These are phyloP conservation scores for Xenops minutus DNA, from an alignment of 2,797 vertebrate genomes.

Conservation along the genomic window DNA sequence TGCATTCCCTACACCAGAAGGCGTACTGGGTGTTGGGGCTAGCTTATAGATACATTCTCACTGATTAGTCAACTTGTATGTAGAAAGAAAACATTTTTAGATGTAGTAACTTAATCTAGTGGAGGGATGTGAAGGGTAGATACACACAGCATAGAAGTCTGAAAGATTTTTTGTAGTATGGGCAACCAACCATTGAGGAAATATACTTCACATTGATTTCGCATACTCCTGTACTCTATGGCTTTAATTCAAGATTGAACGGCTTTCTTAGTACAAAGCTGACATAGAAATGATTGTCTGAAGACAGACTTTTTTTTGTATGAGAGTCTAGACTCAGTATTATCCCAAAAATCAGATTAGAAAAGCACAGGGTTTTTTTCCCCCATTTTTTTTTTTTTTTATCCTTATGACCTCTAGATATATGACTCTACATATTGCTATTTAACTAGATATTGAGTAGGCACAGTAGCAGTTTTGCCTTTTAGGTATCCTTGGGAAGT, in stretches of 20 bases:
- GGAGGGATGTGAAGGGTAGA: neutral
- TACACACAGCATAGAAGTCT: neutral
- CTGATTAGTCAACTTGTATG: neutral
- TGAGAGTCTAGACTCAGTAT: neutral
- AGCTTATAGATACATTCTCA: neutral
- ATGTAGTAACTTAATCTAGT: neutral
- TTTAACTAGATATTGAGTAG: neutral
- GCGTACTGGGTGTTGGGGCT: neutral
- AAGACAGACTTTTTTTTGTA: neutral
- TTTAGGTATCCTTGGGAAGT: neutral
- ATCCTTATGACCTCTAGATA: neutral
- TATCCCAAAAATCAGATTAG: neutral
- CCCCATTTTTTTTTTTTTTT: accelerated
- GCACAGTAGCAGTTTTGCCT: neutral
- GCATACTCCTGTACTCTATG: neutral
- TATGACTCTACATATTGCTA: neutral
- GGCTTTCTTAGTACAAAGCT: neutral
- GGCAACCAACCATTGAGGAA: neutral
- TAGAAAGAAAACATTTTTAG: neutral
- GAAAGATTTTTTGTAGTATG: neutral
- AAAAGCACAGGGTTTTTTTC: neutral
- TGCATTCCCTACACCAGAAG: neutral
- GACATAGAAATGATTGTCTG: neutral
- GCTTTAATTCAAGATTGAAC: neutral
- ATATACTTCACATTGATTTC: neutral